A percentile compares a stretch with the other conserved stretches of the same genome.
These are phyloP conservation scores for Microctenopoma steveboyesi DNA, from an alignment of 2,797 vertebrate species.

Conservation along the genomic window DNA sequence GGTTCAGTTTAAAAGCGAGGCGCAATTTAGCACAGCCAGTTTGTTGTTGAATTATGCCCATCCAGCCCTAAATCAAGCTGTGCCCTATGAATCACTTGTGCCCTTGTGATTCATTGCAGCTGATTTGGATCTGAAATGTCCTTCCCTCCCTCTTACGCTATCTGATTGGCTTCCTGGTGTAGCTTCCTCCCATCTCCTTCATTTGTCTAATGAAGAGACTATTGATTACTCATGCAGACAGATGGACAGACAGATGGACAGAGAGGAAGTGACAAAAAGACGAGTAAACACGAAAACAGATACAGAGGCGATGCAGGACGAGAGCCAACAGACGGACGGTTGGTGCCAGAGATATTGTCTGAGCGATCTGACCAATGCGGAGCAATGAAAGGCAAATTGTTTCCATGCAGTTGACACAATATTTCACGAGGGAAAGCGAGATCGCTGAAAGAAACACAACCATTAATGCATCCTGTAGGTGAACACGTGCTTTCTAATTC, in stretches of 20 bases:
- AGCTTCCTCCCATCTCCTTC: conserved; percentile 72
- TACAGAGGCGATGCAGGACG: not conserved
- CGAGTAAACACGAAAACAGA: conserved; percentile 36
- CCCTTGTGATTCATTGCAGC: conserved; percentile 74
- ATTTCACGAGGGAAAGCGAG: not conserved
- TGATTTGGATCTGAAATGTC: conserved; percentile 77
- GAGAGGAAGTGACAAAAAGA: conserved; percentile 38
- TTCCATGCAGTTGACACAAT: conserved; percentile 11
- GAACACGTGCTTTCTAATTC: not conserved
- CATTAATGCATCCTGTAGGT: not conserved
- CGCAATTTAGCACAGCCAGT: conserved; percentile 35
- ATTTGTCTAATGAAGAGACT: conserved; percentile 78
- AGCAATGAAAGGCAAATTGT: conserved; percentile 5
- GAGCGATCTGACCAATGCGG: not conserved
- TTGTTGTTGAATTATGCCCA: conserved; percentile 56
- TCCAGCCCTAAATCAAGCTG: conserved; percentile 55
- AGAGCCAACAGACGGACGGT: not conserved
- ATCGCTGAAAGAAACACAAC: not conserved
- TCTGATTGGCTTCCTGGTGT: conserved; percentile 73
- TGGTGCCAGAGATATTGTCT: conserved; percentile 7
- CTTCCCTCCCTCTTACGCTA: conserved; percentile 67
- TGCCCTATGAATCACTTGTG: conserved; percentile 74
- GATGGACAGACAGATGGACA: conserved; percentile 66
- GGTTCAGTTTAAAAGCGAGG: conserved; percentile 14
- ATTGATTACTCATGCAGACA: conserved; percentile 71